Base-by-base conservation (phyloP, 2,113 vertebrate species). In the Ellobius talpinus region DNA sequence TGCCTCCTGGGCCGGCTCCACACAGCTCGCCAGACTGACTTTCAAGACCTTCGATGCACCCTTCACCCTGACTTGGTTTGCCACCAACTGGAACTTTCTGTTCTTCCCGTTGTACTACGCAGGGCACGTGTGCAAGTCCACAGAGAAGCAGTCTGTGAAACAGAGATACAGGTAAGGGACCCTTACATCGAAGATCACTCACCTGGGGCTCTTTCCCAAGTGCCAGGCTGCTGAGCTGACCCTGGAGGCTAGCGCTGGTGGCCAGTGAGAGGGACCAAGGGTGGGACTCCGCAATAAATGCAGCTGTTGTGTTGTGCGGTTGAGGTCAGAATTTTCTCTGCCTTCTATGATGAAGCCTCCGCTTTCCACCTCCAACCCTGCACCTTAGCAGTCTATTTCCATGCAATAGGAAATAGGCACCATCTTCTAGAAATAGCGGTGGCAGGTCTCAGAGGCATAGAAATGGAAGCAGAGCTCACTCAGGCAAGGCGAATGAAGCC, bases 51-150 rank as follows among this genome's bases (percentile, higher is more conserved):
- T 99, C 0, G 98, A 99, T 11, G 99, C 99, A 7, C 99, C 99
- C 66, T 99, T 99, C 98, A 99, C 99, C 97, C 99, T 99, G 97
- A 99, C 99, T 0, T 99, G 99, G 99, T 99, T 99, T 93, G 99
- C 99, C 98, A 99, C 99, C 98, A 99, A 98, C 98, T 99, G 99
- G 99, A 99, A 99, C 98, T 99, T 99, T 98, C 98, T 99, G 92
- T 99, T 99, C 98, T 99, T 99, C 98, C 99, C 99, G 14, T 97
- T 99, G 73, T 99, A 99, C 97, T 99, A 99, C 93, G 98, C 98
- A 21, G 99, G 99, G 96, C 99, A 99, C 96, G 95, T 99, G 98
- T 99, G 99, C 99, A 99, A 99, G 98, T 99, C 99, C 85, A 95
- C 99, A 1, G 99, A 99, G 98, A 99, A 99, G 95, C 99, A 99